Evolutionary conservation across 2,113 vertebrate species (phyloP).

Genomic region (Muscicapa adusta): DNA sequence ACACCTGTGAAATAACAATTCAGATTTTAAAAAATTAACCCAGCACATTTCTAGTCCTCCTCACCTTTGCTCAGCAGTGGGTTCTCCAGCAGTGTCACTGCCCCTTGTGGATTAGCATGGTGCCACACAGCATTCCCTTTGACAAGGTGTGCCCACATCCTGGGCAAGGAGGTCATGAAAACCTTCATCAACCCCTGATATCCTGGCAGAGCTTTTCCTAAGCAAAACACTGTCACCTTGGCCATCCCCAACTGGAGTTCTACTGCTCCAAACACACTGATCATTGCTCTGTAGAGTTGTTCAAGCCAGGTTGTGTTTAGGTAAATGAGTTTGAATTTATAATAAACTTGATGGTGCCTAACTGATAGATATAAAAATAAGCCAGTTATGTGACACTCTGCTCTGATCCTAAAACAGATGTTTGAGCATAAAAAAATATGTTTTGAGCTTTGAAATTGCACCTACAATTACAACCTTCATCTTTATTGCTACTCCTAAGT

Average conservation of each 20-base stretch:
- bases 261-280: neutral
- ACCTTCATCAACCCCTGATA: neutral
- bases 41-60: neutral
- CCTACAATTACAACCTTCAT: slow-evolving; percentile 51
- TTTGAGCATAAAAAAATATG: slow-evolving; percentile 39
- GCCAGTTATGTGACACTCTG: slow-evolving; percentile 38
- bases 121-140: neutral
- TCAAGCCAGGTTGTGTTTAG: neutral
- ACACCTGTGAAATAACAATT: neutral
- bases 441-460: slow-evolving; percentile 29
- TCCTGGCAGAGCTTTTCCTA: neutral
- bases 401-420: slow-evolving; percentile 65
- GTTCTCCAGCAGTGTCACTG: neutral
- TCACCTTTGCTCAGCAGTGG: neutral
- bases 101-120: accelerated
- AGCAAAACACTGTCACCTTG: neutral
- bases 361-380: slow-evolving; percentile 37
- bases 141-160: neutral
- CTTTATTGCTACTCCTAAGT: slow-evolving; percentile 60
- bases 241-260: accelerated
- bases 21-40: neutral
- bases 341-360: slow-evolving; percentile 60
- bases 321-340: slow-evolving; percentile 57
- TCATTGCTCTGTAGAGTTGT: neutral
- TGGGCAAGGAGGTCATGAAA: neutral